Evolutionary conservation across 2,113 vertebrate species (phyloP).

Genomic region (Ceuthmochares aereus): DNA sequence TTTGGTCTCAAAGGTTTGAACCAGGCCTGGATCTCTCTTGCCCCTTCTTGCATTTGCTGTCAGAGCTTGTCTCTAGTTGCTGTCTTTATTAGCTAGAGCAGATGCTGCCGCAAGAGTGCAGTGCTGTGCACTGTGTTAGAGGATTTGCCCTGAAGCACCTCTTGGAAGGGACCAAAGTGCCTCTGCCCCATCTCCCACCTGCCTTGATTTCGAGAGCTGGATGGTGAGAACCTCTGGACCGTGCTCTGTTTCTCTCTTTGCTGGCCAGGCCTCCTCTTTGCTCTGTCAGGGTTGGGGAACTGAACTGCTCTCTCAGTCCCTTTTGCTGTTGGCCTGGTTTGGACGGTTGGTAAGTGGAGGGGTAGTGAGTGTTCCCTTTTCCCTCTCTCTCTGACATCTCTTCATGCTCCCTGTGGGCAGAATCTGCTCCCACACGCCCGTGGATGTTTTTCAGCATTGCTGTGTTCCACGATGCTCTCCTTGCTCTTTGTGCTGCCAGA

Average conservation of each 20-base stretch:
- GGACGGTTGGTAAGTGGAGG: too few relatives aligned
- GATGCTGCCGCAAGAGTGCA: background rate
- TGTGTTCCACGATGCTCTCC: background rate
- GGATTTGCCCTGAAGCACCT: background rate
- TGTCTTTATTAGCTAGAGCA: background rate
- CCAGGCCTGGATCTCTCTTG: background rate
- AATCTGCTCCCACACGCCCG: background rate
- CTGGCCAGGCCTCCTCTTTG: background rate
- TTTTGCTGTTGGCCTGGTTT: background rate
- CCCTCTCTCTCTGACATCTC: background rate
- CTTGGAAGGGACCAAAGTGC: background rate
- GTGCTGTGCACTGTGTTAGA: fast-evolving
- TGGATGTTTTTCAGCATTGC: background rate
- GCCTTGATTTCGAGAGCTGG: background rate
- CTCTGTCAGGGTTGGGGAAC: background rate
- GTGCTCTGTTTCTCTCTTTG: background rate
- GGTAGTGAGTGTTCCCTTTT: background rate
- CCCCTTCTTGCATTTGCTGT: background rate
- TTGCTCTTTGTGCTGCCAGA: background rate
- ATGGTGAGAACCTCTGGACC: background rate
- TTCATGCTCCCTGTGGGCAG: background rate
- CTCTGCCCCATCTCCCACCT: background rate
- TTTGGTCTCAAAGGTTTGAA: background rate
- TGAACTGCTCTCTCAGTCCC: fast-evolving
- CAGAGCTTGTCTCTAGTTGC: background rate